Evolutionary conservation across 2,888 invertebrate genomes (phyloP), one percentile per base, ranked within the genome.

Genomic region (Diogma glabrata): DNA sequence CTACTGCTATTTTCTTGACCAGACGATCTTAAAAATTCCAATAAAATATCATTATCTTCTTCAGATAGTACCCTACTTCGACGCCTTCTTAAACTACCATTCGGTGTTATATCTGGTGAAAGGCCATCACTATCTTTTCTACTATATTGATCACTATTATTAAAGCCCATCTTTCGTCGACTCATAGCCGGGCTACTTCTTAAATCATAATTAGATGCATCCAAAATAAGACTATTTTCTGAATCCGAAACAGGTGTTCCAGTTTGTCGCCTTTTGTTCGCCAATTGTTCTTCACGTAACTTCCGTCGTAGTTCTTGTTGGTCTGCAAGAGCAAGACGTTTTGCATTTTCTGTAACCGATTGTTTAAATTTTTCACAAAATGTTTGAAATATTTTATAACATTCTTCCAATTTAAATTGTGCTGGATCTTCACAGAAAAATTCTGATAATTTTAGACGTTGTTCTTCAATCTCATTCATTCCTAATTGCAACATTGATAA

Each of bases 361-460:
- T 87, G 82, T 51, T 81, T 82, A 71, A 91, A 91, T 70, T 88
- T 87, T 55, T 81, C 79, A 67, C 91, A 91, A 74, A 96, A 95
- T 45, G 79, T 81, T 61, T 87, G 86, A 64, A 96, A 83, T 57
- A 89, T 85, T 69, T 85, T 84, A 63, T 93, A 90, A 63, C 94
- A 94, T 66, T 96, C 95, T 66, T 96, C 94, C 36, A 96, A 74
- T 67, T 92, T 92, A 66, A 96, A 96, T 0, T 85, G 78, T 49
- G 78, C 81, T 0, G 82, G 77, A 63, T 95, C 94, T 68, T 96
- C 96, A 68, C 95, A 96, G 72, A 96, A 94, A 72, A 94, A 95
- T 49, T 89, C 87, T 0, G 92, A 83, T 33, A 96, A 73, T 55
- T 88, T 84, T 56, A 78, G 78, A 24, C 92, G 78, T 53, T 90